Evolutionary conservation across 2,113 vertebrate species (phyloP).

Genomic region (Tragelaphus strepsiceros): DNA sequence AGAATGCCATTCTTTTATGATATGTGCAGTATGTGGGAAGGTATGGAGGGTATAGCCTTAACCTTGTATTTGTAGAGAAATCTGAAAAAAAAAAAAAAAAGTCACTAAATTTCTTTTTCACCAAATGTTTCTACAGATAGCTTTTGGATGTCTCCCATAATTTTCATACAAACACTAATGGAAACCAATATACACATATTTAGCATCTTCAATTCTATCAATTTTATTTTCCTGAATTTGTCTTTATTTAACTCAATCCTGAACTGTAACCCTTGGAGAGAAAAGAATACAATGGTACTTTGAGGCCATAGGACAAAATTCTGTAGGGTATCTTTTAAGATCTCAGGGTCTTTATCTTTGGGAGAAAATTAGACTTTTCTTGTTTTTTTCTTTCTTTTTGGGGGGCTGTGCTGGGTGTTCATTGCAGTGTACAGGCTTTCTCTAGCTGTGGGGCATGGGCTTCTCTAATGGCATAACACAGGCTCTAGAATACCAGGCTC

Average conservation of each 20-base stretch:
- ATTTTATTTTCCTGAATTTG: not conserved
- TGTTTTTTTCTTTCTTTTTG: not conserved
- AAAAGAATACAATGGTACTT: not conserved
- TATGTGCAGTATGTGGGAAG: rapidly evolving
- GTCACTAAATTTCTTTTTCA: not conserved
- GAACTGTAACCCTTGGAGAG: not conserved
- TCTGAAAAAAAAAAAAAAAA: not conserved
- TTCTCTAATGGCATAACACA: not conserved
- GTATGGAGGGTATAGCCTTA: not conserved
- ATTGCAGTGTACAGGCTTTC: not conserved
- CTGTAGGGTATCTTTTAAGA: not conserved
- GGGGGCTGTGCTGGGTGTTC: not conserved
- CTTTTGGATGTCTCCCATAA: not conserved
- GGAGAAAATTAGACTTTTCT: not conserved
- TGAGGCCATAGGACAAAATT: not conserved
- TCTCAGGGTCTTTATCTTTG: not conserved
- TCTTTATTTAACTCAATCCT: not conserved
- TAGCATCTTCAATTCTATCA: not conserved
- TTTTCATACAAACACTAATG: not conserved
- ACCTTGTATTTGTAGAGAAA: not conserved
- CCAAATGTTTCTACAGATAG: not conserved
- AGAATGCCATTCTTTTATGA: not conserved
- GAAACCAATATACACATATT: not conserved
- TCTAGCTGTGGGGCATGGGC: not conserved
- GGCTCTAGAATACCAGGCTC: not conserved